Percentiles rank a stretch among this genome's conserved stretches.
These are phyloP conservation scores for Ctenomys sociabilis DNA, from an alignment of 2,113 vertebrate genomes.

Conservation along the genomic window DNA sequence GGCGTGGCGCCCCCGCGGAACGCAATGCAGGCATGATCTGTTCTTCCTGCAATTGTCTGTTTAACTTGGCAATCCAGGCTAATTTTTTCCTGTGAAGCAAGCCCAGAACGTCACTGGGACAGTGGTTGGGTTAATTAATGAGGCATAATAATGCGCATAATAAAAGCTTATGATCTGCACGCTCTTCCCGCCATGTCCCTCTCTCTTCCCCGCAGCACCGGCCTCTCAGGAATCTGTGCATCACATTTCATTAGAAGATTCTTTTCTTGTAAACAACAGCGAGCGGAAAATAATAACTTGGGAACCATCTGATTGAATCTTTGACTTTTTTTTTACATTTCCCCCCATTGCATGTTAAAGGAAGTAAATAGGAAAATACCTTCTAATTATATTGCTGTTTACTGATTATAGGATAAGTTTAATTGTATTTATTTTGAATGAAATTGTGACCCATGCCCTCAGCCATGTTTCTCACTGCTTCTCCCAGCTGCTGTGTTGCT, in stretches of 20 bases:
- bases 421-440: conserved; percentile 83
- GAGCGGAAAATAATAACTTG: conserved; percentile 84
- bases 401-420: conserved; percentile 83
- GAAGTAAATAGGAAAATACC: conserved; percentile 89
- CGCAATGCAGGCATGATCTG: conserved; percentile 98
- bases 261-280: conserved; percentile 86
- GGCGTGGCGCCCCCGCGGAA: conserved; percentile 91
- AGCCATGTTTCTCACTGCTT: conserved; percentile 53
- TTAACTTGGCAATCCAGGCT: conserved; percentile 89
- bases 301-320: conserved; percentile 90
- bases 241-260: conserved; percentile 85
- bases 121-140: conserved; percentile 89
- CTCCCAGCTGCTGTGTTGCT: background rate
- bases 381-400: conserved; percentile 91
- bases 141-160: conserved; percentile 91
- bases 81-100: conserved; percentile 92
- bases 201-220: conserved; percentile 80
- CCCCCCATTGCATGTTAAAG: conserved; percentile 88
- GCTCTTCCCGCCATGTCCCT: conserved; percentile 86
- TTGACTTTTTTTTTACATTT: conserved; percentile 91
- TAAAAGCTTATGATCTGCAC: conserved; percentile 89
- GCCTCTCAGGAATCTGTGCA: conserved; percentile 86
- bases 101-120: conserved; percentile 89
- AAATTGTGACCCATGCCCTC: conserved; percentile 55
- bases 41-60: conserved; percentile 99